Evolutionary conservation across 2,113 vertebrate genomes (phyloP), one percentile per base, ranked within the genome.

Genomic region (Nyctereutes procyonoides): DNA sequence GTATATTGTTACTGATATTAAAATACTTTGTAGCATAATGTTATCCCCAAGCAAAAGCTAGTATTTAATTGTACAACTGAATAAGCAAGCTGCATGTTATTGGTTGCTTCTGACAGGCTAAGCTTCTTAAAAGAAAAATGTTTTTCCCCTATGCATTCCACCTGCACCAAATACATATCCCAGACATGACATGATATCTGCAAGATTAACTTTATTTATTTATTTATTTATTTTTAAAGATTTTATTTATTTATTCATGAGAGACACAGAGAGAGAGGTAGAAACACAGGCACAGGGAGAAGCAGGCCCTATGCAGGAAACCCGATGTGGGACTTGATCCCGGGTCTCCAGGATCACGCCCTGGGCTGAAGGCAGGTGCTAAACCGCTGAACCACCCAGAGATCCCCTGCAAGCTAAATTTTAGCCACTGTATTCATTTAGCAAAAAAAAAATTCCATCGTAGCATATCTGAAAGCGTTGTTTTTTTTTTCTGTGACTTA

Each of bases 51-150:
- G 94, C 79, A 97, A 95, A 97, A 96, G 90, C 92, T 97, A 97
- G 95, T 98, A 92, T 98, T 98, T 98, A 97, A 98, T 96, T 98
- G 96, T 98, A 98, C 95, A 97, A 74, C 88, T 87, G 95, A 97
- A 76, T 96, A 95, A 97, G 96, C 92, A 98, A 98, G 97, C 96
- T 97, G 85, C 87, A 69, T 81, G 76, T 97, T 97, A 96, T 35
- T 94, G 86, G 98, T 97, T 98, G 93, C 38, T 93, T 32, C 53
- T 93, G 35, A 81, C 69, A 96, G 81, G 92, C 51, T 69, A 92
- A n/a, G 4, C 82, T 92, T 97, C 95, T 98, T 98, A 96, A 93
- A 88, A 88, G 91, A 76, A 85, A 77, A 35, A 83, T 55, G 69
- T 93, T 92, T 94, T 96, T 93, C 13, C 8, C 26, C 76, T 51